A percentile compares a stretch with the other conserved stretches of the same genome.
phyloP scores from a whole-genome alignment of 2,888 invertebrate genomes.

The Pseudanteris insignis region DNA sequence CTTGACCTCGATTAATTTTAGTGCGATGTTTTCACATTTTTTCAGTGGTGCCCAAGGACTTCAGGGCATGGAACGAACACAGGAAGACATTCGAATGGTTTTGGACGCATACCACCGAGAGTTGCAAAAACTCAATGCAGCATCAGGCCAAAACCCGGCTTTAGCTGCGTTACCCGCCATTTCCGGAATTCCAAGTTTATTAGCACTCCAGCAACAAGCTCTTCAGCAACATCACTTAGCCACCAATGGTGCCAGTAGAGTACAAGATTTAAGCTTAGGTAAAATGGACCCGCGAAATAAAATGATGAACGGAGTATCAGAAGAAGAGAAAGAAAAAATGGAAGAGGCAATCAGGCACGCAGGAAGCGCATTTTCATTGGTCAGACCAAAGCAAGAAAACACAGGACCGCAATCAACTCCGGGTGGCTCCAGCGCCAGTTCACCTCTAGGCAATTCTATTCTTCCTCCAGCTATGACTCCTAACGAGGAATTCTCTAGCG shows the following conservation, averaged over 20 bases:
- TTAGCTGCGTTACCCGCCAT: constrained; percentile 71
- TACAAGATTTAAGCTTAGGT: constrained; percentile 87
- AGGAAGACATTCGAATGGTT: constrained; percentile 89
- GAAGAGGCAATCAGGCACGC: constrained; percentile 81
- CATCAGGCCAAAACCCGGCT: constrained; percentile 60
- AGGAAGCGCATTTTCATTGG: constrained; percentile 87
- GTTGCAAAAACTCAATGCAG: constrained; percentile 85
- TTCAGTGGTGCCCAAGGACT: constrained; percentile 74
- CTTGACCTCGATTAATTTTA: constrained; percentile 65
- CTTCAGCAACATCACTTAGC: constrained; percentile 67
- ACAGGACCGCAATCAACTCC: constrained; percentile 72
- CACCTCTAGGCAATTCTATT: constrained; percentile 85
- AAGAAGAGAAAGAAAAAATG: constrained; percentile 75
- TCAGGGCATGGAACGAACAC: constrained; percentile 69
- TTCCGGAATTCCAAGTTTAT: constrained; percentile 73
- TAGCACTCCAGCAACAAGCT: constrained; percentile 82
- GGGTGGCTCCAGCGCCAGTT: constrained; percentile 81
- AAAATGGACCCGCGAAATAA: constrained; percentile 70
- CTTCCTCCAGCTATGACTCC: constrained; percentile 85
- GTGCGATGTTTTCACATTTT: constrained; percentile 83
- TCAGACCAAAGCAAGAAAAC: constrained; percentile 85
- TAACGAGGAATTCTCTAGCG: constrained; percentile 80
- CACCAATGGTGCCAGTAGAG: constrained; percentile 67
- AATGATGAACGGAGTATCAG: constrained; percentile 73
- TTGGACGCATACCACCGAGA: constrained; percentile 93